Evolutionary conservation across 92 coral and sea anemone species (phyloP).

Genomic region (Micromussa lordhowensis): DNA sequence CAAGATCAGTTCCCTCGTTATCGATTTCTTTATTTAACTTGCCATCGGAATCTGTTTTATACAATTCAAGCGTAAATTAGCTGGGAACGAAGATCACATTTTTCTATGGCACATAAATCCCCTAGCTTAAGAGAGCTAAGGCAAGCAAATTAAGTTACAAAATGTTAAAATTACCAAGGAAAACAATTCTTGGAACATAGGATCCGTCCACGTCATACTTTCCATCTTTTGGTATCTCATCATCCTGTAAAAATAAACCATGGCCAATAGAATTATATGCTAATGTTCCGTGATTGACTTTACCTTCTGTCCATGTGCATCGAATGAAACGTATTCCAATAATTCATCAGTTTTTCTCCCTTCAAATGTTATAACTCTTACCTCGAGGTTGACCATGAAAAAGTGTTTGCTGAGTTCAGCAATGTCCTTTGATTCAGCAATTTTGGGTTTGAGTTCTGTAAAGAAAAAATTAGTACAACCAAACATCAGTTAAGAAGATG

Average conservation of each 20-base stretch:
- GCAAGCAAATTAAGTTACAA: neutral
- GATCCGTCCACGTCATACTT: constrained; percentile 85
- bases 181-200: constrained; percentile 94
- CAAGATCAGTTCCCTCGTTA: constrained; percentile 78
- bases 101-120: neutral
- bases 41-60: constrained; percentile 74
- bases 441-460: constrained; percentile 79
- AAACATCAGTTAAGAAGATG: neutral
- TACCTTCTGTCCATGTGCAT: neutral
- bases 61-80: too few relatives aligned
- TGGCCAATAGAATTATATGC: neutral
- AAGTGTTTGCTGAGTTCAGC: constrained; percentile 76
- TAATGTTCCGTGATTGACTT: neutral
- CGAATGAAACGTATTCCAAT: neutral
- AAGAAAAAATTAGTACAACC: neutral
- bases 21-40: constrained; percentile 75
- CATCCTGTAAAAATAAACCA: constrained; percentile 69
- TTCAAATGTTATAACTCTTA: constrained; percentile 6
- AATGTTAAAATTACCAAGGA: constrained; percentile 68
- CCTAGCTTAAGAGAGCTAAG: neutral
- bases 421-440: constrained; percentile 80
- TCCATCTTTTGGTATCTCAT: constrained; percentile 88
- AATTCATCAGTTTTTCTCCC: neutral
- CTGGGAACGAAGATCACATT: neutral
- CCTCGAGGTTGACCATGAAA: constrained; percentile 84